phyloP scores from a whole-genome alignment of 2,888 invertebrate species.

The Tromatobia lineatoria region DNA sequence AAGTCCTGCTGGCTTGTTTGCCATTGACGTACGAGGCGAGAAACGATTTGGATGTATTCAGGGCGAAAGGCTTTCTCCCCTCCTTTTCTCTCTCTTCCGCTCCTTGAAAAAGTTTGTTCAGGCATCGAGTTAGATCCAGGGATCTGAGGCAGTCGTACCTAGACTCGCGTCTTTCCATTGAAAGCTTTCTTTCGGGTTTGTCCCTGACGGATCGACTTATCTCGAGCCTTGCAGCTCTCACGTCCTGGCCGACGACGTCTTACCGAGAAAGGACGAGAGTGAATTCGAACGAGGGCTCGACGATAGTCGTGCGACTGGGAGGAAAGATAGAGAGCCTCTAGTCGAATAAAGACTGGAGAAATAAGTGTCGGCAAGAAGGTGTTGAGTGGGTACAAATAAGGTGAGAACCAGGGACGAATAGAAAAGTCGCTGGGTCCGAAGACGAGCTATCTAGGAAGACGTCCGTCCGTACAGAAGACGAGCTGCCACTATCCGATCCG shows the following conservation, averaged over 20 bases:
- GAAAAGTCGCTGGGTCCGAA: constrained; percentile 20
- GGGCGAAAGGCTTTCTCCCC: constrained; percentile 46
- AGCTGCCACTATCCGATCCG: constrained; percentile 32
- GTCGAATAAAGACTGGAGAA: constrained; percentile 76
- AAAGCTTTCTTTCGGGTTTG: constrained; percentile 78
- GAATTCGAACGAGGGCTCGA: constrained; percentile 33
- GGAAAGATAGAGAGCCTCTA: constrained; percentile 31
- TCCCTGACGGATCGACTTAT: constrained; percentile 80
- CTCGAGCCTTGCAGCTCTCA: constrained; percentile 70
- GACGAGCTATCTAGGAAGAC: constrained; percentile 12
- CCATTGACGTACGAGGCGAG: constrained; percentile 60
- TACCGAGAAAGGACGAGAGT: constrained; percentile 51
- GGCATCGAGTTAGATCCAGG: constrained; percentile 56
- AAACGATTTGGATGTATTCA: constrained; percentile 71
- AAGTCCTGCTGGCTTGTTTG: constrained; percentile 55
- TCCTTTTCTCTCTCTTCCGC: constrained; percentile 22
- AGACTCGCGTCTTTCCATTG: constrained; percentile 74
- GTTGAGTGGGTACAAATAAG: constrained; percentile 72
- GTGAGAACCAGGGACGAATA: constrained; percentile 31
- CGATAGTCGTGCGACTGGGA: constrained; percentile 18
- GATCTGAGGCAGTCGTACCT: constrained; percentile 54
- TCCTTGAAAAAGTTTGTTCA: constrained; percentile 64
- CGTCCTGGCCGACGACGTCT: constrained; percentile 52
- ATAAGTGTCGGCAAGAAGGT: constrained; percentile 74
- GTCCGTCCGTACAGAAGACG: constrained; percentile 31